Evolutionary conservation across 1,140 invertebrate species (phyloP).

Genomic region (Magallana gigas): DNA sequence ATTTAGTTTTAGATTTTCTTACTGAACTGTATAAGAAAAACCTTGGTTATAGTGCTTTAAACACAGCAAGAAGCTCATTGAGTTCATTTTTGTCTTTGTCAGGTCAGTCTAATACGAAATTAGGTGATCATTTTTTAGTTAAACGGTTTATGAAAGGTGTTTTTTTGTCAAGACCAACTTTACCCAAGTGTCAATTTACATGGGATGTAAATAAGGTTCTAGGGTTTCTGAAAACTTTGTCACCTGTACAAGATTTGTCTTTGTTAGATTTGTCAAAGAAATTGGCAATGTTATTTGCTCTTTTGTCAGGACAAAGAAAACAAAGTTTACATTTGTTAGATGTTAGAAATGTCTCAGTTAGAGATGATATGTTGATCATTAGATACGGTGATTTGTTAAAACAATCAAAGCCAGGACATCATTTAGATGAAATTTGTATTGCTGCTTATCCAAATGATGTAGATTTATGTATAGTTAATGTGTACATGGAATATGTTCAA

Average conservation of each 20-base stretch:
- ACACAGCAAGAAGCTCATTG: constrained; percentile 37
- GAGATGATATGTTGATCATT: not conserved
- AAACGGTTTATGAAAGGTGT: not conserved
- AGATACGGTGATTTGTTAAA: constrained; percentile 27
- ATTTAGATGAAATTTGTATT: constrained; percentile 30
- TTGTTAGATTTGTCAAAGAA: constrained; percentile 1
- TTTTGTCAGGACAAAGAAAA: constrained; percentile 9
- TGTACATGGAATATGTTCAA: not conserved
- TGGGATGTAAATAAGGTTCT: constrained; percentile 44
- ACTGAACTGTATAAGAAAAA: not conserved
- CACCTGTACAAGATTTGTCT: not conserved
- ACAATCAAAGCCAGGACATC: not conserved
- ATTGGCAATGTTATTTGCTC: not conserved
- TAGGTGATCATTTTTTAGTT: constrained; percentile 36
- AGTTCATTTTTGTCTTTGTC: constrained; percentile 14
- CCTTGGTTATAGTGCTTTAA: constrained; percentile 31
- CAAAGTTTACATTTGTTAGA: constrained; percentile 16
- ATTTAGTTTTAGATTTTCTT: constrained; percentile 15
- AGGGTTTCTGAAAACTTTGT: not conserved
- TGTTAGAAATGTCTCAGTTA: constrained; percentile 24
- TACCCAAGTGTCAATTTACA: not conserved
- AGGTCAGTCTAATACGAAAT: not conserved
- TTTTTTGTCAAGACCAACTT: constrained; percentile 34
- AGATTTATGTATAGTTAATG: constrained; percentile 13
- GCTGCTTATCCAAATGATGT: constrained; percentile 10